Percentiles rank a stretch among this genome's conserved stretches.
Conservation (phyloP, 2,797 vertebrate species). For the Choloepus didactylus region DNA sequence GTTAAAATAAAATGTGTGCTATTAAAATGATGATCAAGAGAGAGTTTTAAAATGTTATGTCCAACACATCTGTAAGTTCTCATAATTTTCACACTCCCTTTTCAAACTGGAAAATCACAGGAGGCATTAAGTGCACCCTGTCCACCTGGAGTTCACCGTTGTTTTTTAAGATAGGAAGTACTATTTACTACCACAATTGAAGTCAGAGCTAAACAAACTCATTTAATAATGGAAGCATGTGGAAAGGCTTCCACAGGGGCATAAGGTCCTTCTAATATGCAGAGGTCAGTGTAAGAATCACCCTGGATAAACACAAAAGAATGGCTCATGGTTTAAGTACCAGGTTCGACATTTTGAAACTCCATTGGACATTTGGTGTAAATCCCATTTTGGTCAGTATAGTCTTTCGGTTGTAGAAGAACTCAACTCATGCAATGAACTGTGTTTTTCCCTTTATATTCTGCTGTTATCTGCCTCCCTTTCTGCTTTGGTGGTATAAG, state of each 20-base stretch:
- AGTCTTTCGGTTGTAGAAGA: constrained; percentile 65
- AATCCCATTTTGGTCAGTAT: constrained; percentile 76
- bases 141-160: constrained; percentile 13
- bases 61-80: constrained; percentile 20
- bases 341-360: constrained; percentile 81
- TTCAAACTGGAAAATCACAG: constrained; percentile 48
- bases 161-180: constrained; percentile 74
- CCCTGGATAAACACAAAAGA: constrained; percentile 81
- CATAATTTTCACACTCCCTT: not conserved
- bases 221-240: constrained; percentile 80
- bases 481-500: not conserved
- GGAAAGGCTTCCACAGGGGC: constrained; percentile 74
- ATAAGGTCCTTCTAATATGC: constrained; percentile 80
- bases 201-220: constrained; percentile 84
- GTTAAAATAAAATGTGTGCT: constrained; percentile 60
- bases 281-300: constrained; percentile 82
- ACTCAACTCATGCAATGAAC: constrained; percentile 73
- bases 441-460: constrained; percentile 58
- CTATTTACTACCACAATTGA: constrained; percentile 85
- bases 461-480: not conserved
- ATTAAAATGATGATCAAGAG: constrained; percentile 19
- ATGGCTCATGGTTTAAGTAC: constrained; percentile 76
- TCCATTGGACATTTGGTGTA: constrained; percentile 81
- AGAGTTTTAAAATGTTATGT: not conserved
- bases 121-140: constrained; percentile 27